phyloP scores from a whole-genome alignment of 1,140 invertebrate species.

The Solenopsis fugax region DNA sequence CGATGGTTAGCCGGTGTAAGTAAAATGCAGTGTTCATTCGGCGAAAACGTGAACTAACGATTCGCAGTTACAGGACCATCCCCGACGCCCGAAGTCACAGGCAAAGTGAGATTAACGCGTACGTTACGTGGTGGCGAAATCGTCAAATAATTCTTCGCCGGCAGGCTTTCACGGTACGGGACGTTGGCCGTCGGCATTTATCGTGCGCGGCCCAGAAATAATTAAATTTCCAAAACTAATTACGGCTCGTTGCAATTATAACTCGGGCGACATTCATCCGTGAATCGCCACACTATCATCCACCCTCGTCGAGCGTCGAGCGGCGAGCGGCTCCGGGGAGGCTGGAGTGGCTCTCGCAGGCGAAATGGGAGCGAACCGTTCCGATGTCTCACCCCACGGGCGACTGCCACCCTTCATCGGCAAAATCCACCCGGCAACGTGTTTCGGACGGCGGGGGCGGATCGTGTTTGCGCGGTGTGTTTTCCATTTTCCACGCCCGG shows the following conservation, averaged over 20 bases:
- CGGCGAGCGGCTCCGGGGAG: background rate
- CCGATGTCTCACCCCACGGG: background rate
- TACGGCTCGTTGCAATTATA: slow-evolving; percentile 81
- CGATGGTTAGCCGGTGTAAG: background rate
- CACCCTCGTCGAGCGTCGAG: slow-evolving; percentile 23
- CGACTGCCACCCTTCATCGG: slow-evolving; percentile 48
- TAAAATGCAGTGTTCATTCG: slow-evolving; percentile 26
- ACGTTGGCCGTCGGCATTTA: slow-evolving; percentile 65
- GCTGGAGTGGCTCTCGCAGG: background rate
- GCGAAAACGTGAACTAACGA: background rate
- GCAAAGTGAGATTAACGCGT: slow-evolving; percentile 66
- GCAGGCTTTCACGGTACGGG: slow-evolving; percentile 30
- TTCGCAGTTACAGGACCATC: background rate
- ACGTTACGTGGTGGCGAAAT: slow-evolving; percentile 54
- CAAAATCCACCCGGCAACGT: slow-evolving; percentile 58
- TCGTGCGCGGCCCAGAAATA: slow-evolving; percentile 77
- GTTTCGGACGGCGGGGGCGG: slow-evolving; percentile 47
- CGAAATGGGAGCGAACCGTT: slow-evolving; percentile 43
- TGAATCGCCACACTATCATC: slow-evolving; percentile 62
- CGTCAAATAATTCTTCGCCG: slow-evolving; percentile 71
- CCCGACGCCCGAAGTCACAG: slow-evolving; percentile 38
- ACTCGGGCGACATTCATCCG: slow-evolving; percentile 74
- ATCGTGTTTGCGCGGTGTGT: slow-evolving; percentile 41
- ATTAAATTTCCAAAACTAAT: slow-evolving; percentile 84
- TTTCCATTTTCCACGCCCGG: slow-evolving; percentile 56